Base-by-base conservation (phyloP, 2,113 vertebrate species). In the Pseudorasbora parva region DNA sequence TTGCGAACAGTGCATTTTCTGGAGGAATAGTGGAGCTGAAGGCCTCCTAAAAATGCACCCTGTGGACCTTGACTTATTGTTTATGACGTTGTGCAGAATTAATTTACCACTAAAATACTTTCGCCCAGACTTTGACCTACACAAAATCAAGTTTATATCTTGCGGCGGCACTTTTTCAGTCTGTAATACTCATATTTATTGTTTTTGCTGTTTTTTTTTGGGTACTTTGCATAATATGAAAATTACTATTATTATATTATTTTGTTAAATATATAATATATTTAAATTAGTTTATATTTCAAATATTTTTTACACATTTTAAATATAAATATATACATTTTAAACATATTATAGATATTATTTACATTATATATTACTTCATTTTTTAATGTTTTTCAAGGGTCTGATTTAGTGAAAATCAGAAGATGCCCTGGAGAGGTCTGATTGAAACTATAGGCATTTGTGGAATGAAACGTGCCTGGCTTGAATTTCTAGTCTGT, bases 71-170 rank as follows among this genome's bases (percentile, higher is more conserved):
- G 57, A 27, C 23, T 64, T 79, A 19, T 47, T 30, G 57, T 79
- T 79, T 49, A 78, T 47, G 15, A 45, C 3, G 1, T 14, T 27
- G n/a, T 47, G 57, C 47, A 45, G 8, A 62, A 64, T 62, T 47
- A 5, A 47, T 78, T 78, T 62, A 27, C 23, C 1, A 1, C 14
- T 11, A 15, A 5, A 47, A 25, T 23, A 49, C n/a, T 33, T 45
- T 75, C 5, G 11, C 27, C 27, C 37, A 62, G 77, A 79, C 77
- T 79, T 64, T 79, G 59, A 79, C n/a, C 59, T 49, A 30, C 59
- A 64, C 23, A 79, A 45, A 47, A 30, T 64, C 41, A 79, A 21
- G 57, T 62, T 25, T 41, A 41, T 21, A 8, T 78, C 9, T 76
- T 33, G 73, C 8, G 4, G 5, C 5, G 7, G 27, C 49, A n/a